These are phyloP conservation scores for Emydocephalus ijimae DNA, from an alignment of 2,113 vertebrate genomes.

Conservation along the genomic window DNA sequence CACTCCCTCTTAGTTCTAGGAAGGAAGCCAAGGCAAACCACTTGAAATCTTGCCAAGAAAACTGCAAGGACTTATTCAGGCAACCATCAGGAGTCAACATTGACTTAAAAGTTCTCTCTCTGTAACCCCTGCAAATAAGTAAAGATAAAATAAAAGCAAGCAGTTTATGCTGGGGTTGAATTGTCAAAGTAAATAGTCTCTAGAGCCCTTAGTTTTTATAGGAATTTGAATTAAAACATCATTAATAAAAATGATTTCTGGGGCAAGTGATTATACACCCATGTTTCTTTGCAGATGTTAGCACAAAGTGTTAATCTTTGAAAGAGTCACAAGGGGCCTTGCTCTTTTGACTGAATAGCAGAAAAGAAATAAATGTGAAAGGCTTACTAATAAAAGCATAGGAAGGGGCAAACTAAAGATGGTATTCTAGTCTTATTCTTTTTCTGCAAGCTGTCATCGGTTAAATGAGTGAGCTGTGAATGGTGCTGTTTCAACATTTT, in stretches of 20 bases:
- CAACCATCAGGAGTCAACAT: neutral
- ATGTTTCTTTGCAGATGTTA: neutral
- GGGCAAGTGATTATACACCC: neutral
- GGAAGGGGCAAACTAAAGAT: neutral
- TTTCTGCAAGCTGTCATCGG: neutral
- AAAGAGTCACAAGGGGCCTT: neutral
- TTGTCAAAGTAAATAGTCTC: neutral
- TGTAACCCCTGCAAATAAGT: neutral
- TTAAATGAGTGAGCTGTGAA: neutral
- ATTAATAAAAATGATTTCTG: neutral
- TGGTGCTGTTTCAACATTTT: neutral
- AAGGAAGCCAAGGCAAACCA: neutral
- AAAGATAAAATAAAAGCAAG: neutral
- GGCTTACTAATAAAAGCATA: neutral
- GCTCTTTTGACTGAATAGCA: neutral
- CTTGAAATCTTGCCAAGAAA: neutral
- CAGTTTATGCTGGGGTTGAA: neutral
- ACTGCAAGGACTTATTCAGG: neutral
- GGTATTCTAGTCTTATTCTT: neutral
- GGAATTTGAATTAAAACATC: neutral
- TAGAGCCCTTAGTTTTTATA: neutral
- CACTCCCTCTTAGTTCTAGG: neutral
- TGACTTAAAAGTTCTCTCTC: neutral
- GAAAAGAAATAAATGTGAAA: neutral
- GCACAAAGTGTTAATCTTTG: neutral